A percentile compares a stretch with the other conserved stretches of the same genome.
These are phyloP conservation scores for Anableps anableps DNA, from an alignment of 2,797 vertebrate genomes.

Conservation along the genomic window DNA sequence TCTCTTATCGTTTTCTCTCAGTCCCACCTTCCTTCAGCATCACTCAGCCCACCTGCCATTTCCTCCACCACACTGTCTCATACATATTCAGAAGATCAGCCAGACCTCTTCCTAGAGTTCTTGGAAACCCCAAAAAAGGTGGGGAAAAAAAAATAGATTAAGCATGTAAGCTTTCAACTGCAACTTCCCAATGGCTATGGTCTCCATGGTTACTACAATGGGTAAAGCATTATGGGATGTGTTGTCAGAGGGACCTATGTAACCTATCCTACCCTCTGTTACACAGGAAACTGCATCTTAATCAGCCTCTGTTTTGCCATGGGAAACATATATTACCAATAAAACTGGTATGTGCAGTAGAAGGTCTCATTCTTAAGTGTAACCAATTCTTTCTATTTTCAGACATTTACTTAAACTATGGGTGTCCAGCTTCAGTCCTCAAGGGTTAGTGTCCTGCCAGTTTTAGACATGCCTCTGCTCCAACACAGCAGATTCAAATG, in stretches of 20 bases:
- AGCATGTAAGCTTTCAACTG: slow-evolving; percentile 46
- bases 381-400: not conserved
- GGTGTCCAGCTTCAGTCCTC: not conserved
- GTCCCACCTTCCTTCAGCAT: slow-evolving; percentile 33
- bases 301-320: slow-evolving; percentile 61
- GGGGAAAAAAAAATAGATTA: slow-evolving; percentile 33
- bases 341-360: slow-evolving; percentile 10
- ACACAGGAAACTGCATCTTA: slow-evolving; percentile 58
- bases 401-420: not conserved
- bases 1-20: slow-evolving; percentile 25
- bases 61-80: slow-evolving; percentile 39
- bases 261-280: slow-evolving; percentile 53
- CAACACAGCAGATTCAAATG: too few species aligned
- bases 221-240: slow-evolving; percentile 59
- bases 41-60: slow-evolving; percentile 31
- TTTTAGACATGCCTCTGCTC: not conserved
- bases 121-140: slow-evolving; percentile 46
- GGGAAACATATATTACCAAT: slow-evolving; percentile 48
- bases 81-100: slow-evolving; percentile 65
- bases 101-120: slow-evolving; percentile 42
- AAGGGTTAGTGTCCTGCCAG: not conserved
- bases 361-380: not conserved
- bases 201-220: slow-evolving; percentile 53
- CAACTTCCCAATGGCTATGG: slow-evolving; percentile 55
- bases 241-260: slow-evolving; percentile 47